Evolutionary conservation across 2,113 vertebrate genomes (phyloP).

Genomic region (Eudyptes chrysolophus): DNA sequence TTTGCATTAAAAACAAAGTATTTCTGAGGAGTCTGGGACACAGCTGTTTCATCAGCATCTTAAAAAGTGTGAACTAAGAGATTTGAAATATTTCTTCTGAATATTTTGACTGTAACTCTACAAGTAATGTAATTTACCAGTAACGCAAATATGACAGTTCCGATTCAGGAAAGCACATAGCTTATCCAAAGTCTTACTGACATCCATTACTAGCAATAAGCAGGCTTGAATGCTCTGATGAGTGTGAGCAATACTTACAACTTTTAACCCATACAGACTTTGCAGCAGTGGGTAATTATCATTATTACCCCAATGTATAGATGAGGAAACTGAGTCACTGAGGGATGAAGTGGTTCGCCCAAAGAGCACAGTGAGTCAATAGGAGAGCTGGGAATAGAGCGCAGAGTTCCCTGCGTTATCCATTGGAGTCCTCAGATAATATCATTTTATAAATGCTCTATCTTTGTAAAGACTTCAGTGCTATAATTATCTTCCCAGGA

Average conservation of each 20-base stretch:
- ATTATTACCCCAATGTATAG: not conserved
- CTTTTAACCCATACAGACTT: not conserved
- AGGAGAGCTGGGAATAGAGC: not conserved
- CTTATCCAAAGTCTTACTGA: not conserved
- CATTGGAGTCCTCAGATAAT: constrained; percentile 16
- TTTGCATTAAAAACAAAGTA: not conserved
- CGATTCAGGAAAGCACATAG: not conserved
- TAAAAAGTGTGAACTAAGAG: not conserved
- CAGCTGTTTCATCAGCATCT: not conserved
- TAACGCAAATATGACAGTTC: not conserved
- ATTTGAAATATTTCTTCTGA: not conserved
- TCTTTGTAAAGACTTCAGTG: constrained; percentile 44
- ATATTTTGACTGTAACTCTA: not conserved
- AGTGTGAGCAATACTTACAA: not conserved
- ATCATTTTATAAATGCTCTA: constrained; percentile 42
- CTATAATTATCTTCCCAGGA: constrained; percentile 67
- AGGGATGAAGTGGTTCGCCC: not conserved
- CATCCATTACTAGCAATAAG: not conserved
- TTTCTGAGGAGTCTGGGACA: not conserved
- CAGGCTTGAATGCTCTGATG: not conserved
- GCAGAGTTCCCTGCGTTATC: not conserved
- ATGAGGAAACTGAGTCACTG: not conserved
- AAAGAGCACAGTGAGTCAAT: not conserved
- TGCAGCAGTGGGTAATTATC: not conserved
- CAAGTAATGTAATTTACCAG: not conserved